These are phyloP conservation scores for Aricia agestis DNA, from an alignment of 1,140 invertebrate species.

Conservation along the genomic window DNA sequence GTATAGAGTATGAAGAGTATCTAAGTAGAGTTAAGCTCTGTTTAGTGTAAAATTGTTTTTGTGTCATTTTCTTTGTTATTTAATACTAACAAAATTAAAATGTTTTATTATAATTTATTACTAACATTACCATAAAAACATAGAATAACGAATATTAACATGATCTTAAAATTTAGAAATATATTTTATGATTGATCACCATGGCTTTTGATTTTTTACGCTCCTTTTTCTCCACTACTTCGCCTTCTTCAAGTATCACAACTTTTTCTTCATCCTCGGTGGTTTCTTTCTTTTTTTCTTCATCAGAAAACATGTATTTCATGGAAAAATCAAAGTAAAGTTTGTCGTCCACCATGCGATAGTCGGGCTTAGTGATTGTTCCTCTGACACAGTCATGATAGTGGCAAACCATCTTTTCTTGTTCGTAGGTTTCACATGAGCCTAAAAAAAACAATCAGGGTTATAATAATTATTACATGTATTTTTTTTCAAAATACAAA, in stretches of 20 bases:
- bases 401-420: conserved; percentile 79
- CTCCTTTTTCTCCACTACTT: conserved; percentile 28
- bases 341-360: conserved; percentile 63
- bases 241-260: conserved; percentile 17
- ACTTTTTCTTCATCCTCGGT: conserved; percentile 15
- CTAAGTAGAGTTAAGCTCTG: too few relatives aligned
- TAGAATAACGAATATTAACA: neutral
- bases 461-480: neutral
- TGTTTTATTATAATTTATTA: neutral
- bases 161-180: conserved; percentile 47
- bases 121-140: neutral
- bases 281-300: conserved; percentile 30
- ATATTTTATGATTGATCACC: conserved; percentile 71
- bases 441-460: conserved; percentile 49
- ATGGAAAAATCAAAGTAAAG: conserved; percentile 65
- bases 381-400: conserved; percentile 78
- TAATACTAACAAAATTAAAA: neutral
- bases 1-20: too few relatives aligned
- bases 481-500: too few relatives aligned
- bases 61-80: neutral
- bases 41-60: neutral
- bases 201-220: conserved; percentile 58
- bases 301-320: conserved; percentile 53
- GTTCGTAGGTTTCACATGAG: conserved; percentile 81
- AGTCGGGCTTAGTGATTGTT: conserved; percentile 56